Conservation (phyloP, 2,797 vertebrate species). For the Ambastaia sidthimunki region DNA sequence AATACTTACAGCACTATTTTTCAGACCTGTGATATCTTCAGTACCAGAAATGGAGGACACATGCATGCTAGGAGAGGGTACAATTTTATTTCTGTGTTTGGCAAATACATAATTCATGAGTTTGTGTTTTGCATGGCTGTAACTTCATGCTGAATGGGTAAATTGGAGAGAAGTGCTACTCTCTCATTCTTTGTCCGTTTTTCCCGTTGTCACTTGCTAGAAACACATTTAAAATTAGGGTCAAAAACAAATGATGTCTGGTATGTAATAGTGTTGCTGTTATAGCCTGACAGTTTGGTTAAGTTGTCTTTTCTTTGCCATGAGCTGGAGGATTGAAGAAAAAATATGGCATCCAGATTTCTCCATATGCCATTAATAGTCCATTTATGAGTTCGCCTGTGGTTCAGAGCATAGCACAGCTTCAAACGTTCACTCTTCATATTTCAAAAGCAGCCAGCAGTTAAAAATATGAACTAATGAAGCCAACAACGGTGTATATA, state of each 20-base stretch:
- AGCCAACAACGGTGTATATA: conserved; percentile 69
- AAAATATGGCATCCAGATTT: neutral
- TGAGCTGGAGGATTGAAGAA: neutral
- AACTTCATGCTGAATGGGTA: conserved; percentile 55
- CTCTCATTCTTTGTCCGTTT: neutral
- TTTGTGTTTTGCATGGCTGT: conserved; percentile 54
- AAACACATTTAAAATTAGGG: neutral
- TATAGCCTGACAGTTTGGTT: conserved; percentile 18
- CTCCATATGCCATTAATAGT: conserved; percentile 1
- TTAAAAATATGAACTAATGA: conserved; percentile 17
- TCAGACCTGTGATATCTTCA: conserved; percentile 35
- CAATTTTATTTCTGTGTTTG: conserved; percentile 54
- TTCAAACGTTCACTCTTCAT: neutral
- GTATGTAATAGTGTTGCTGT: conserved; percentile 10
- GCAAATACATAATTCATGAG: conserved; percentile 58
- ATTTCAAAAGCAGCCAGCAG: neutral
- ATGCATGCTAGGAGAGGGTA: conserved; percentile 30
- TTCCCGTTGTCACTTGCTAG: neutral
- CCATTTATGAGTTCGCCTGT: neutral
- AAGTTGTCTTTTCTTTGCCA: neutral
- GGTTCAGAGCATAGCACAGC: neutral
- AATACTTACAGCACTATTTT: conserved; percentile 6
- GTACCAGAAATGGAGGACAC: conserved; percentile 40
- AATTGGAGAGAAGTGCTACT: conserved; percentile 48
- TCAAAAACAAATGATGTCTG: conserved; percentile 19